These are phyloP conservation scores for Drosophila maculinotata DNA, from an alignment of 2,888 invertebrate species.

Conservation along the genomic window DNA sequence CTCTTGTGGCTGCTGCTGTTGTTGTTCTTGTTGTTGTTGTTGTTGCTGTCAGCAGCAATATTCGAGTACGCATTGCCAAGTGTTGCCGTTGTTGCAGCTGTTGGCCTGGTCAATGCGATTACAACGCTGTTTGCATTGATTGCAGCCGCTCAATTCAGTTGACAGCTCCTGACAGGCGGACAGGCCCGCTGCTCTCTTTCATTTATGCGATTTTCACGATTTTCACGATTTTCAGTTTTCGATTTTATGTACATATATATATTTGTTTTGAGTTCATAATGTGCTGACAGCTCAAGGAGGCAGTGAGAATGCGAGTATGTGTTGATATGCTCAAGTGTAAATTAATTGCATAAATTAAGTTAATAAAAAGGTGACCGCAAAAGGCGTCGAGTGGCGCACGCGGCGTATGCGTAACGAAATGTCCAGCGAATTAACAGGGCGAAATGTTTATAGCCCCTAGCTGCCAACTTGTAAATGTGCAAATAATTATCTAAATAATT, in stretches of 20 bases:
- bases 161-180: constrained; percentile 53
- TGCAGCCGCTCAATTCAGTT: constrained; percentile 55
- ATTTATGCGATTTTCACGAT: constrained; percentile 21
- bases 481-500: constrained; percentile 81
- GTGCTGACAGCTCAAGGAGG: constrained; percentile 50
- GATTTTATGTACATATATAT: constrained; percentile 28
- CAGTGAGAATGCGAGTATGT: constrained; percentile 3
- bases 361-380: constrained; percentile 42
- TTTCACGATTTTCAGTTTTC: constrained; percentile 20
- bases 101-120: constrained; percentile 72
- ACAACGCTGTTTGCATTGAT: constrained; percentile 72
- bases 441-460: constrained; percentile 12
- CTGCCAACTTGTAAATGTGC: constrained; percentile 60
- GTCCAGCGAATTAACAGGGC: constrained; percentile 37
- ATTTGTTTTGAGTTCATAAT: constrained; percentile 69
- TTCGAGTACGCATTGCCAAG: constrained; percentile 14
- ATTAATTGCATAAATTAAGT: constrained; percentile 81
- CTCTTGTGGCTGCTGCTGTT: constrained; percentile 15
- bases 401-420: constrained; percentile 59
- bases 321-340: constrained; percentile 66
- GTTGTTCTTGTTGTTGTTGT: constrained; percentile 16
- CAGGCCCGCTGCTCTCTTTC: constrained; percentile 32
- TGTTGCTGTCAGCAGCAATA: constrained; percentile 54
- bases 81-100: constrained; percentile 27
- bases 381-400: constrained; percentile 19